These are phyloP conservation scores for Enteromius trimaculatus DNA, from an alignment of 2,797 vertebrate species.

Conservation along the genomic window DNA sequence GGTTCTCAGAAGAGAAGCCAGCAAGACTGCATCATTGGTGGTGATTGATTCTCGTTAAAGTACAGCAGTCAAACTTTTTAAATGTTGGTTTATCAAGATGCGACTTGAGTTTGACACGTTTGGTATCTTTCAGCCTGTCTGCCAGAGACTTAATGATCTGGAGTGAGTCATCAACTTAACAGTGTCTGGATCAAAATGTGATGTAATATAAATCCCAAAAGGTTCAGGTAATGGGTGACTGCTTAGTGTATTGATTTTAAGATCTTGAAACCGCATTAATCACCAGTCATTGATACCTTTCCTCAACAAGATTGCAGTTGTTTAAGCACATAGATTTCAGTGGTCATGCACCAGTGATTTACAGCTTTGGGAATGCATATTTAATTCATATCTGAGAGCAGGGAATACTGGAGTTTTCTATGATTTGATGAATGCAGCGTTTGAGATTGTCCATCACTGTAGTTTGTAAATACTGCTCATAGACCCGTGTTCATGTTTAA, in stretches of 20 bases:
- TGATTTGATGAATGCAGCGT: not conserved
- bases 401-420: slow-evolving; percentile 10
- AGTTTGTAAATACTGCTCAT: slow-evolving; percentile 8
- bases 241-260: slow-evolving; percentile 46
- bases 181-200: slow-evolving; percentile 10
- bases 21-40: slow-evolving; percentile 21
- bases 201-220: slow-evolving; percentile 20
- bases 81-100: slow-evolving; percentile 28
- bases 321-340: slow-evolving; percentile 2
- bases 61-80: slow-evolving; percentile 25
- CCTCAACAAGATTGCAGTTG: not conserved
- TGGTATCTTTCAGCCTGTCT: not conserved
- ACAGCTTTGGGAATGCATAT: slow-evolving; percentile 3
- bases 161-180: not conserved
- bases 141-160: slow-evolving; percentile 6
- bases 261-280: slow-evolving; percentile 32
- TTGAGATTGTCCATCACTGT: slow-evolving; percentile 5
- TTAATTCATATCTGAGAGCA: not conserved
- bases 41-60: slow-evolving; percentile 24
- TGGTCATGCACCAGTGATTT: not conserved
- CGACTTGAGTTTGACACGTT: not conserved
- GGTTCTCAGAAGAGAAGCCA: slow-evolving; percentile 30
- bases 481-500: not conserved
- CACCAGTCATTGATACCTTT: slow-evolving; percentile 2
- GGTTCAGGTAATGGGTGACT: slow-evolving; percentile 27